Conservation (phyloP, 2,113 vertebrate species). For the Syngnathoides biaculeatus region DNA sequence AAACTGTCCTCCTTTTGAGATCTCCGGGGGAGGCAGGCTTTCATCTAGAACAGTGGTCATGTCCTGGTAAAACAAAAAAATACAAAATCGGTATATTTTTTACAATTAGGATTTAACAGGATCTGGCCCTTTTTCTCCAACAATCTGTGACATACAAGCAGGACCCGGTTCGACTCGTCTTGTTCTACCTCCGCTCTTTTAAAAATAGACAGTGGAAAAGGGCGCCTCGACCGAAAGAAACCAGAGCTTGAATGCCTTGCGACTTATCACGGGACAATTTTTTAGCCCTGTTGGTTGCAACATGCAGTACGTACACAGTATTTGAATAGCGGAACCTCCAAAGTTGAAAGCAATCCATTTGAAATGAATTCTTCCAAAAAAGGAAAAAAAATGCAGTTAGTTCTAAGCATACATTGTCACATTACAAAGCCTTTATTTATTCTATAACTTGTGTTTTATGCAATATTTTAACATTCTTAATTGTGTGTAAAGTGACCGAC, state of each 20-base stretch:
- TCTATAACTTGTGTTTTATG: too few species aligned
- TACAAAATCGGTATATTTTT: too few species aligned
- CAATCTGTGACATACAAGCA: too few species aligned
- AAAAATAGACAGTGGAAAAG: background rate
- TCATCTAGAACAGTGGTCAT: conserved; percentile 29
- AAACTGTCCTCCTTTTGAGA: conserved; percentile 40
- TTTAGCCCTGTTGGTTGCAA: background rate
- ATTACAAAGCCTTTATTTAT: too few species aligned
- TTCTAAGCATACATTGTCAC: too few species aligned
- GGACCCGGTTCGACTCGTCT: background rate
- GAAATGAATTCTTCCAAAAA: too few species aligned
- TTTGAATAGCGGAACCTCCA: background rate
- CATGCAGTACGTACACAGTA: background rate
- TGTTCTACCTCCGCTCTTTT: background rate
- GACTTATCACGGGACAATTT: background rate
- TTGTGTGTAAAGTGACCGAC: too few species aligned
- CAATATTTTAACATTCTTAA: too few species aligned
- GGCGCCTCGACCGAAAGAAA: background rate
- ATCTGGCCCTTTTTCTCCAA: background rate
- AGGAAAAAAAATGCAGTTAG: too few species aligned
- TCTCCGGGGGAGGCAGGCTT: conserved; percentile 16
- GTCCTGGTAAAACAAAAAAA: conserved; percentile 46
- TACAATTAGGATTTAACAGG: background rate
- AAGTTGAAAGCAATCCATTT: background rate
- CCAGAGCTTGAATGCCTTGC: background rate